Evolutionary conservation across 2,888 invertebrate species (phyloP).

Genomic region (Cheilosia variabilis): DNA sequence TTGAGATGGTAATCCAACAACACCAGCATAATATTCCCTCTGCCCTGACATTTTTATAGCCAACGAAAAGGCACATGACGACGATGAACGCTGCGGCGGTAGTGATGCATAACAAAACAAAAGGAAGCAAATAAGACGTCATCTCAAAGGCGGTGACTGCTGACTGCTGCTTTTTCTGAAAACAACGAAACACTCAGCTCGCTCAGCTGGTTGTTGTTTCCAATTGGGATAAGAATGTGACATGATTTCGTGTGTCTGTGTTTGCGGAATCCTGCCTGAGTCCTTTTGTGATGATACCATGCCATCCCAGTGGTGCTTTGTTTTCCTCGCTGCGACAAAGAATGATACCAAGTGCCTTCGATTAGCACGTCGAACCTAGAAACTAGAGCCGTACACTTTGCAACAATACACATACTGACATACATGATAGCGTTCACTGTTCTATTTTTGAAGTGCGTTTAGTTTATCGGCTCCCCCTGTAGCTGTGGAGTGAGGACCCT

Average conservation of each 20-base stretch:
- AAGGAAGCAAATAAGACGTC: constrained; percentile 42
- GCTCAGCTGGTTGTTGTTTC: constrained; percentile 61
- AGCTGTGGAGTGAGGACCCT: not conserved
- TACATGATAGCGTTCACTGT: constrained; percentile 33
- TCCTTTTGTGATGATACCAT: constrained; percentile 60
- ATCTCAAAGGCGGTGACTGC: constrained; percentile 40
- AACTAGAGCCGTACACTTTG: constrained; percentile 2
- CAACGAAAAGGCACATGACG: constrained; percentile 1
- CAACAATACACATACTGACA: not conserved
- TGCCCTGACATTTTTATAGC: constrained; percentile 52
- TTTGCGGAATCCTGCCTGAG: constrained; percentile 8
- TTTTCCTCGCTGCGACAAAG: constrained; percentile 54
- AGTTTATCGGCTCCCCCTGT: constrained; percentile 20
- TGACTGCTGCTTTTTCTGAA: constrained; percentile 13
- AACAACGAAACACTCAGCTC: constrained; percentile 53
- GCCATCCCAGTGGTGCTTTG: constrained; percentile 55
- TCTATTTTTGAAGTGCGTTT: constrained; percentile 68
- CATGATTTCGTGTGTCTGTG: not conserved
- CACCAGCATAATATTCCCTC: constrained; percentile 38
- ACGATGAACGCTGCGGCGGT: constrained; percentile 6
- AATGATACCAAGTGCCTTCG: constrained; percentile 55
- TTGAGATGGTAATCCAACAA: not conserved
- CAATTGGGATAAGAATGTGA: constrained; percentile 48
- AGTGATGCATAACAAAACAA: constrained; percentile 12
- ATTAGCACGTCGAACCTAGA: constrained; percentile 60